Conservation (phyloP, 2,113 vertebrate genomes). For the Macrotis lagotis region DNA sequence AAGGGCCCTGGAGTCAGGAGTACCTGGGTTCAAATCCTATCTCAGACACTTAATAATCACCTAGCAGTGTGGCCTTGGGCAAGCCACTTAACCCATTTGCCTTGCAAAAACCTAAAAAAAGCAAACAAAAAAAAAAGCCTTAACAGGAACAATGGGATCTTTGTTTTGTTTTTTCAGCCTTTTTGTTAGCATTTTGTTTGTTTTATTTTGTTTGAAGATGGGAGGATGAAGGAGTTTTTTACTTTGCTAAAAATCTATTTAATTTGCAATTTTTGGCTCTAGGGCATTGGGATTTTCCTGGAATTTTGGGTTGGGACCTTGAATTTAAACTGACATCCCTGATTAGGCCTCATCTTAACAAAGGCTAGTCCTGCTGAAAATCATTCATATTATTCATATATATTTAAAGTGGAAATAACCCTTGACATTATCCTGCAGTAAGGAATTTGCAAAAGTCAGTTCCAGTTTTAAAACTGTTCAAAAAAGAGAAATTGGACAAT, state of each 20-base stretch:
- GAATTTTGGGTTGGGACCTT: neutral
- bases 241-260: neutral
- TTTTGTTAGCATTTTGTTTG: neutral
- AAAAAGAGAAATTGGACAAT: constrained; percentile 77
- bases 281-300: neutral
- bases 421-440: constrained; percentile 54
- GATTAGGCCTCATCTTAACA: constrained; percentile 20
- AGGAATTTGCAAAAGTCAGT: constrained; percentile 79
- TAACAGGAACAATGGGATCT: neutral
- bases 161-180: neutral
- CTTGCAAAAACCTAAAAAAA: too few relatives aligned
- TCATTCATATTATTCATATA: constrained; percentile 14
- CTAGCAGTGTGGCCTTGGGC: too few relatives aligned
- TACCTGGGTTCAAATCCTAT: too few relatives aligned
- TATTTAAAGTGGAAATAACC: constrained; percentile 64
- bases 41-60: too few relatives aligned
- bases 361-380: constrained; percentile 46
- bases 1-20: too few relatives aligned
- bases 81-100: too few relatives aligned
- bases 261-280: neutral
- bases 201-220: neutral
- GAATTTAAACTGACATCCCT: constrained; percentile 26
- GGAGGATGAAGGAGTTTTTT: neutral
- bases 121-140: too few relatives aligned
- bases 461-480: constrained; percentile 75